phyloP scores from a whole-genome alignment of 1,140 invertebrate genomes.

The Tetragnatha versicolor region DNA sequence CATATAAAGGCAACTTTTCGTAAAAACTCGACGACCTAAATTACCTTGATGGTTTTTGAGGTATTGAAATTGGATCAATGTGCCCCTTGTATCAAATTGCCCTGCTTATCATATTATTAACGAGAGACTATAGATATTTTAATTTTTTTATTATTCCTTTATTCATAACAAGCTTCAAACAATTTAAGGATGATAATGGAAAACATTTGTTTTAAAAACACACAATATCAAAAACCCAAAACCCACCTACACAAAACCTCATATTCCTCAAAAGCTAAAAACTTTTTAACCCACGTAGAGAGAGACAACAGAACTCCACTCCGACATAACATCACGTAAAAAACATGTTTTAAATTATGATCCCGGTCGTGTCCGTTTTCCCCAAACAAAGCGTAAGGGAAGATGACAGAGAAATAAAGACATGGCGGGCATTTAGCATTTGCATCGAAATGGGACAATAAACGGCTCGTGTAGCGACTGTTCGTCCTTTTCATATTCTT shows the following conservation, averaged over 20 bases:
- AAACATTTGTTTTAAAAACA: too few relatives aligned
- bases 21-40: too few relatives aligned
- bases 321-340: neutral
- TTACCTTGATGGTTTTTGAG: too few relatives aligned
- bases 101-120: too few relatives aligned
- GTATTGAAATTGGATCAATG: too few relatives aligned
- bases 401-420: neutral
- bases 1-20: too few relatives aligned
- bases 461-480: neutral
- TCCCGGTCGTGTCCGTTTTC: neutral
- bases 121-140: too few relatives aligned
- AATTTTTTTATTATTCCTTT: neutral
- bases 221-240: neutral
- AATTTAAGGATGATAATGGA: neutral
- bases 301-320: neutral
- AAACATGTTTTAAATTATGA: slow-evolving; percentile 19
- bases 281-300: neutral
- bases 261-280: neutral
- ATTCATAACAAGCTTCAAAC: neutral
- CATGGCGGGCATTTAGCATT: neutral
- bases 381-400: neutral
- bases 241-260: neutral
- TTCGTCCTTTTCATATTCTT: slow-evolving; percentile 25
- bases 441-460: slow-evolving; percentile 23
- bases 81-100: too few relatives aligned